These are phyloP conservation scores for Cyanoliseus patagonus DNA, from an alignment of 2,113 vertebrate species.

Conservation along the genomic window DNA sequence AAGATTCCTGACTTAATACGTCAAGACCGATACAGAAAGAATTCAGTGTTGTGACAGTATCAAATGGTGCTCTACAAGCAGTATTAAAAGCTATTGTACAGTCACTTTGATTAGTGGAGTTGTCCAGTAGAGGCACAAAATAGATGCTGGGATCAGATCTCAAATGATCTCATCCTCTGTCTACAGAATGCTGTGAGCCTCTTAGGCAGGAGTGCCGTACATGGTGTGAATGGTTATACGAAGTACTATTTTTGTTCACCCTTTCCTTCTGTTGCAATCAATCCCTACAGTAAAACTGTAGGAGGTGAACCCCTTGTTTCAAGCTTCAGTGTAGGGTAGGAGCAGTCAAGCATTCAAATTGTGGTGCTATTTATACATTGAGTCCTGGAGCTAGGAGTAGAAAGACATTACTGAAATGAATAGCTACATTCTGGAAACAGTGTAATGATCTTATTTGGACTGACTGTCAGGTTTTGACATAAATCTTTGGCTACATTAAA, in stretches of 20 bases:
- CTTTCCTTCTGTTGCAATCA: constrained; percentile 35
- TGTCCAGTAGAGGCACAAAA: not conserved
- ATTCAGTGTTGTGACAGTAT: not conserved
- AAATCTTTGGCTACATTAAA: not conserved
- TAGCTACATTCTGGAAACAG: not conserved
- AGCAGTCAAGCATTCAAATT: not conserved
- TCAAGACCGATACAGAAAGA: not conserved
- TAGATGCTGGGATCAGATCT: constrained; percentile 33
- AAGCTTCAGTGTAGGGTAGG: not conserved
- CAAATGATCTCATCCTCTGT: constrained; percentile 16
- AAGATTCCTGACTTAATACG: not conserved
- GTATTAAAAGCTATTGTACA: not conserved
- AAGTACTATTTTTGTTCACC: constrained; percentile 54
- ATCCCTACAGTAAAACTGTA: not conserved
- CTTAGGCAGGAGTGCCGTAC: not conserved
- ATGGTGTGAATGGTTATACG: constrained; percentile 20
- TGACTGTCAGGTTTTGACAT: not conserved
- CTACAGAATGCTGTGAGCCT: not conserved
- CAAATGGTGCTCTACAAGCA: not conserved
- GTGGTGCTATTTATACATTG: not conserved
- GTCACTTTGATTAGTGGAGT: not conserved
- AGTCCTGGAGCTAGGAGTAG: not conserved
- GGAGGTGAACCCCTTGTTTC: not conserved
- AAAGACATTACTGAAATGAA: not conserved
- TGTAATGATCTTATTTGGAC: not conserved